Conservation (phyloP, 2,113 vertebrate genomes). For the Zootoca vivipara region DNA sequence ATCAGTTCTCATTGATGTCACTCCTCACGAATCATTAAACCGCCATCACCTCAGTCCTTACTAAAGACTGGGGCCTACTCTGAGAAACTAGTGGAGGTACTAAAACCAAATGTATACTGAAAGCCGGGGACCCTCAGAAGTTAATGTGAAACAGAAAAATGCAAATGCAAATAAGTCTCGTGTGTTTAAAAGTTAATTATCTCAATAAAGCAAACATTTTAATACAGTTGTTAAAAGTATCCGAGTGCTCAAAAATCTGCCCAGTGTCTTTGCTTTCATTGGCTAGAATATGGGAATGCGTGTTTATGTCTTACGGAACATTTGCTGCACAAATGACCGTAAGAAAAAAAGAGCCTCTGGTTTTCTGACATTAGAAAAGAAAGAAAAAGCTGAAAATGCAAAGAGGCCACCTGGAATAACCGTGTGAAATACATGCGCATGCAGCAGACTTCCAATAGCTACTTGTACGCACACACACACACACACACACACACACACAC, state of each 20-base stretch:
- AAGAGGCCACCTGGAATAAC: neutral
- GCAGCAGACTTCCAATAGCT: neutral
- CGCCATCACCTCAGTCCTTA: neutral
- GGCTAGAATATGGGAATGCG: neutral
- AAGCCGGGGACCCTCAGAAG: neutral
- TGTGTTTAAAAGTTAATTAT: neutral
- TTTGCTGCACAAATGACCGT: neutral
- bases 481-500: no score
- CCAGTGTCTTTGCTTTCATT: neutral
- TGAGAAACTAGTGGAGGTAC: neutral
- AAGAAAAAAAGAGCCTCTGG: neutral
- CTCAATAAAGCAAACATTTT: neutral
- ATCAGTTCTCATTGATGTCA: neutral
- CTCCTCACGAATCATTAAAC: neutral
- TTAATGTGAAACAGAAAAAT: neutral
- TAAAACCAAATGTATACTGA: neutral
- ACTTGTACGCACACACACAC: neutral
- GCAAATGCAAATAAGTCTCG: neutral
- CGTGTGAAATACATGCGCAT: neutral
- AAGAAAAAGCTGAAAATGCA: neutral
- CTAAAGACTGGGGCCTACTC: neutral
- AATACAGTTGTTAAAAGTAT: neutral
- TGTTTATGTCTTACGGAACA: neutral
- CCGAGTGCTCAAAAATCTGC: no score
- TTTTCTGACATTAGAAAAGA: neutral